A percentile compares a stretch with the other conserved stretches of the same genome.
phyloP scores from a whole-genome alignment of 2,888 invertebrate species.

The Homarus gammarus region DNA sequence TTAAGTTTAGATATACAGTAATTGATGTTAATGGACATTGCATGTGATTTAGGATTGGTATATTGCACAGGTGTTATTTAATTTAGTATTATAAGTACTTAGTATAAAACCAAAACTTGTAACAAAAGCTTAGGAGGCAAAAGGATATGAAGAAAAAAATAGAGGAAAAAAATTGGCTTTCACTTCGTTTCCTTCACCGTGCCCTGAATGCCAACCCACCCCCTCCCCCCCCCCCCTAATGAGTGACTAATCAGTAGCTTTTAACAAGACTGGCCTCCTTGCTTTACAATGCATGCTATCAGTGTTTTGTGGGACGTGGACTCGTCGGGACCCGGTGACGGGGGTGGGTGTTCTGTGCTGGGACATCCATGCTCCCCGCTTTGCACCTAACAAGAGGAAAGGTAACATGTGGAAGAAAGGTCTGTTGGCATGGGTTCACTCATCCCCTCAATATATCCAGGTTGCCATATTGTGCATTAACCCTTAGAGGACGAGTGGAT shows the following conservation, averaged over 20 bases:
- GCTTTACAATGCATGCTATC: conserved; percentile 51
- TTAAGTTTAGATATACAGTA: too few species aligned
- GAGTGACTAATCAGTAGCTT: conserved; percentile 25
- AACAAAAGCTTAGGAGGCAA: too few species aligned
- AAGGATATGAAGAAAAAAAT: background rate
- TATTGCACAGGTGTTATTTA: too few species aligned
- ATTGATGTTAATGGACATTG: too few species aligned
- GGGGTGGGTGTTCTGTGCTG: conserved; percentile 68
- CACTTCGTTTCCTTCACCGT: background rate
- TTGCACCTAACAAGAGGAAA: conserved; percentile 68
- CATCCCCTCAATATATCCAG: background rate
- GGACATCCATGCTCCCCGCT: conserved; percentile 67
- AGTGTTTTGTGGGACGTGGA: conserved; percentile 55
- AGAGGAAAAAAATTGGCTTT: background rate
- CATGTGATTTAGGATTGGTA: too few species aligned
- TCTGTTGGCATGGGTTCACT: conserved; percentile 25
- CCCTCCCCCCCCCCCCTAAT: too few species aligned
- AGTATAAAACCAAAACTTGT: too few species aligned
- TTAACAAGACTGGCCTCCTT: conserved; percentile 39
- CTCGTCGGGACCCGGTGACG: conserved; percentile 62
- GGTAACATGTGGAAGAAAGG: conserved; percentile 40
- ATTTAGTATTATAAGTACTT: too few species aligned
- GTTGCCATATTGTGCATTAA: background rate
- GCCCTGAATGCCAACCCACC: too few species aligned
- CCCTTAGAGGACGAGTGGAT: too few species aligned